These are phyloP conservation scores for Plotosus lineatus DNA, from an alignment of 2,113 vertebrate species.

Conservation along the genomic window DNA sequence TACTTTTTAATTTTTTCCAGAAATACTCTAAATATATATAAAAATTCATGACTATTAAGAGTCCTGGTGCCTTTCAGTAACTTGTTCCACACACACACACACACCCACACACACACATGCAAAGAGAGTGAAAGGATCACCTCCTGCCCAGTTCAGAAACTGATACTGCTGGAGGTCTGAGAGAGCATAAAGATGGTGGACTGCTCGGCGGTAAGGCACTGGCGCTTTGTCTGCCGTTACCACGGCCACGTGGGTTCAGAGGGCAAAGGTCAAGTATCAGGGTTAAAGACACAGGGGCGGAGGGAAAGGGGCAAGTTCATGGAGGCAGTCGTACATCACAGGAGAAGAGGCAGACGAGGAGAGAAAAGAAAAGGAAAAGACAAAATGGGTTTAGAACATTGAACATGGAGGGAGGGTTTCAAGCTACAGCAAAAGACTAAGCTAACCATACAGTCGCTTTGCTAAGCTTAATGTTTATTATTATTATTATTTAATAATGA, in stretches of 20 bases:
- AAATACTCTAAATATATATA: neutral
- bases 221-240: slow-evolving; percentile 84
- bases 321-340: slow-evolving; percentile 22
- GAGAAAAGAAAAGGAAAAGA: slow-evolving; percentile 70
- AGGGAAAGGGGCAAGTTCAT: slow-evolving; percentile 27
- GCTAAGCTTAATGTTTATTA: neutral
- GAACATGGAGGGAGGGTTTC: slow-evolving; percentile 56
- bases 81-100: slow-evolving; percentile 25
- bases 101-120: slow-evolving; percentile 57
- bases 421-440: neutral
- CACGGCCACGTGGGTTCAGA: slow-evolving; percentile 53
- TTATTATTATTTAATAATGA: neutral
- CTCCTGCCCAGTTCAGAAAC: slow-evolving; percentile 91
- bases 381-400: slow-evolving; percentile 58
- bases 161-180: slow-evolving; percentile 97
- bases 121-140: slow-evolving; percentile 81
- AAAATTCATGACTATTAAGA: neutral
- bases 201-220: slow-evolving; percentile 93
- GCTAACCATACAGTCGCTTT: neutral
- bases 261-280: slow-evolving; percentile 65
- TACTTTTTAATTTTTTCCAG: neutral
- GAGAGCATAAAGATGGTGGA: slow-evolving; percentile 99
- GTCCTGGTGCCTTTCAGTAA: slow-evolving; percentile 18
- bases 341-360: slow-evolving; percentile 56
- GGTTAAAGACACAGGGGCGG: slow-evolving; percentile 53